These are phyloP conservation scores for Agrotis clavis DNA, from an alignment of 2,888 invertebrate species.

Conservation along the genomic window DNA sequence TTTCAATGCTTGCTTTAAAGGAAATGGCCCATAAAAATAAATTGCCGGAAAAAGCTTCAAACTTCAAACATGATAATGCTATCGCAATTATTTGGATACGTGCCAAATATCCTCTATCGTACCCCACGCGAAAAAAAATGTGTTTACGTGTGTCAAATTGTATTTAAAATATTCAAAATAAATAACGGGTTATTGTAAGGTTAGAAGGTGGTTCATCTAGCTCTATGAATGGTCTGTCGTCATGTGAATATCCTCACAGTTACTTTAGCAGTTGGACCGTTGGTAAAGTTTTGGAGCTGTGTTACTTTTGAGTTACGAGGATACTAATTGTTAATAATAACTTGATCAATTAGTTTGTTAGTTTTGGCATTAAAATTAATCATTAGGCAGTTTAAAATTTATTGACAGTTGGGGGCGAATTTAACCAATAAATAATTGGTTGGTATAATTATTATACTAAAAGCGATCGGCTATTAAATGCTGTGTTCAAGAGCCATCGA, in stretches of 20 bases:
- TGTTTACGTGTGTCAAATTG: slow-evolving; percentile 52
- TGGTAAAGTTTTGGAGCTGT: slow-evolving; percentile 11
- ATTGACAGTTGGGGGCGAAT: not conserved
- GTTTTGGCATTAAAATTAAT: not conserved
- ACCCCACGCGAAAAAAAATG: slow-evolving; percentile 50
- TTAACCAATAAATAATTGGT: not conserved
- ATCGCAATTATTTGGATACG: slow-evolving; percentile 54
- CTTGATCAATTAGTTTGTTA: slow-evolving; percentile 1
- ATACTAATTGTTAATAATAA: slow-evolving; percentile 3
- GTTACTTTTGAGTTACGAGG: not conserved
- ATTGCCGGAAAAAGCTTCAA: slow-evolving; percentile 24
- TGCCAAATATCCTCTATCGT: slow-evolving; percentile 52
- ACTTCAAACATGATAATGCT: slow-evolving; percentile 36
- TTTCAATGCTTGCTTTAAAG: not conserved
- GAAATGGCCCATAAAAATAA: slow-evolving; percentile 19
- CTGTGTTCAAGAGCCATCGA: not conserved
- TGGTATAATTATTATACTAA: not conserved
- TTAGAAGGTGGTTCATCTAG: not conserved
- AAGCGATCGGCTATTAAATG: not conserved
- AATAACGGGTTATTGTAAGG: slow-evolving; percentile 14
- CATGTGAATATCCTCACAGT: slow-evolving; percentile 7
- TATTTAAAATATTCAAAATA: slow-evolving; percentile 17
- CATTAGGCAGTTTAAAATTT: too few relatives aligned
- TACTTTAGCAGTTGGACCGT: slow-evolving; percentile 18
- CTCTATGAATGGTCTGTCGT: not conserved